Percentiles rank a stretch among this genome's conserved stretches.
Conservation (phyloP, 2,888 invertebrate species). For the Pinctada fucata region DNA sequence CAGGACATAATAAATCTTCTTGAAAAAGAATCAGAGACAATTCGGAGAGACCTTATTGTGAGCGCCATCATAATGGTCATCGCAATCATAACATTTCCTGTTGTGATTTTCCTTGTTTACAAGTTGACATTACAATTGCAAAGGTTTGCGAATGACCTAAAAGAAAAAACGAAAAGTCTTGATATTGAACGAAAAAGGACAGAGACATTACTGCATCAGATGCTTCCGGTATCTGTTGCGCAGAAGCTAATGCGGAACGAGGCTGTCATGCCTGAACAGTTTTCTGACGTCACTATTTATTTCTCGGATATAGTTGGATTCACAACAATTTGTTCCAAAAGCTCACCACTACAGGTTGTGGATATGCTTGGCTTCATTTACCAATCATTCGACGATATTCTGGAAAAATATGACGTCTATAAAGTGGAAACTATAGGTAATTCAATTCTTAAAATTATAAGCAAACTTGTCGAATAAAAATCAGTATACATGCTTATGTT, state of each 20-base stretch:
- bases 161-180: conserved; percentile 41
- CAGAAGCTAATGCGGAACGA: conserved; percentile 46
- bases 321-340: conserved; percentile 54
- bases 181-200: conserved; percentile 50
- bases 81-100: conserved; percentile 36
- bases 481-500: too few species aligned
- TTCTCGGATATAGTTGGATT: conserved; percentile 61
- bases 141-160: conserved; percentile 34
- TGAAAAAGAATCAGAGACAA: conserved; percentile 17
- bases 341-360: conserved; percentile 67
- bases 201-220: conserved; percentile 52
- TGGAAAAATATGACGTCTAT: conserved; percentile 65
- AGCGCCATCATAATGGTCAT: conserved; percentile 38
- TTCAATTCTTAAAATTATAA: too few species aligned
- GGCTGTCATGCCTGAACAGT: conserved; percentile 50
- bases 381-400: conserved; percentile 58
- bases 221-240: conserved; percentile 54
- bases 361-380: conserved; percentile 64
- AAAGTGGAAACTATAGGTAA: conserved; percentile 70
- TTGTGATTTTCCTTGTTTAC: conserved; percentile 37
- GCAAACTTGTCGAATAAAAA: too few species aligned
- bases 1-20: not conserved
- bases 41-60: conserved; percentile 22
- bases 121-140: conserved; percentile 45
- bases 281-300: conserved; percentile 47